Evolutionary conservation across 2,888 invertebrate species (phyloP).

Genomic region (Athalia rosae): DNA sequence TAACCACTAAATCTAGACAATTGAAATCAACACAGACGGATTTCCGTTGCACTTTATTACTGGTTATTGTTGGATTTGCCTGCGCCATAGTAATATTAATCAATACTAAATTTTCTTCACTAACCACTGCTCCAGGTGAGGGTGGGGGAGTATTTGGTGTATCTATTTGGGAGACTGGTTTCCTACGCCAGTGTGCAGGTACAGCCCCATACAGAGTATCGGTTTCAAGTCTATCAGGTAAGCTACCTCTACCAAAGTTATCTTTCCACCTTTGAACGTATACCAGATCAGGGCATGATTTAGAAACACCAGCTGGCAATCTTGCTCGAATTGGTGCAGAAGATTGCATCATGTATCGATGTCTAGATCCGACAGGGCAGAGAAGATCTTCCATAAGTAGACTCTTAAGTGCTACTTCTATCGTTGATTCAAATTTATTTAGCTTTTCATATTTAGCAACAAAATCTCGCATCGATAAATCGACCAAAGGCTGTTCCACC

Average conservation of each 20-base stretch:
- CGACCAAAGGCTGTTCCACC: slow-evolving; percentile 87
- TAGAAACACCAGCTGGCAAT: slow-evolving; percentile 75
- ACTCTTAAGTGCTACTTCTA: slow-evolving; percentile 88
- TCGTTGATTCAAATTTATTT: slow-evolving; percentile 81
- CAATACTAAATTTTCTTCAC: slow-evolving; percentile 72
- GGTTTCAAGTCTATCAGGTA: slow-evolving; percentile 68
- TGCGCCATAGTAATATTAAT: slow-evolving; percentile 67
- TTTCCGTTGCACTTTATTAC: slow-evolving; percentile 70
- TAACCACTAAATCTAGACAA: slow-evolving; percentile 91
- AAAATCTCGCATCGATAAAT: slow-evolving; percentile 90
- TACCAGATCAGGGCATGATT: slow-evolving; percentile 87
- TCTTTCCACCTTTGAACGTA: slow-evolving; percentile 60
- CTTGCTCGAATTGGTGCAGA: slow-evolving; percentile 71
- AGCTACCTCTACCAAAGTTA: slow-evolving; percentile 62
- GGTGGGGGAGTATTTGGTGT: slow-evolving; percentile 70
- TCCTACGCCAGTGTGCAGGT: slow-evolving; percentile 68
- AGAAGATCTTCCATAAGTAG: slow-evolving; percentile 93
- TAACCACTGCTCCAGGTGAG: slow-evolving; percentile 66
- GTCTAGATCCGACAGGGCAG: slow-evolving; percentile 85
- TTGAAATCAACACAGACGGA: slow-evolving; percentile 90
- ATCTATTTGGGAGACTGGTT: slow-evolving; percentile 58
- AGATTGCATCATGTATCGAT: slow-evolving; percentile 90
- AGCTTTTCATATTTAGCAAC: slow-evolving; percentile 83
- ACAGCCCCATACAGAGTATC: slow-evolving; percentile 68
- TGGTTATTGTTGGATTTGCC: slow-evolving; percentile 52